phyloP scores from a whole-genome alignment of 2,888 invertebrate species.

The Empis stercorea region DNA sequence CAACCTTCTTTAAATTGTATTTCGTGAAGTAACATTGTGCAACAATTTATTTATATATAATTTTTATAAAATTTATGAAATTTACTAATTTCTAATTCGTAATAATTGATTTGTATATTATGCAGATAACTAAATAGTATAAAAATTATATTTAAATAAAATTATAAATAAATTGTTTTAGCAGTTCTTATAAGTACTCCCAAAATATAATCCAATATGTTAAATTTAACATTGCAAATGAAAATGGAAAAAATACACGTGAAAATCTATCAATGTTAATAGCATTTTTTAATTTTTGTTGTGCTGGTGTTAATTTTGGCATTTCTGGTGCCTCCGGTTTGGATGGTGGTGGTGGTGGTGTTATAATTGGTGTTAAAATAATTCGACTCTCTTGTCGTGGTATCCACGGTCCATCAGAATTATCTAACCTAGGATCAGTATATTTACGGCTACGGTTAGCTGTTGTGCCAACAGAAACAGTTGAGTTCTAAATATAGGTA shows the following conservation, averaged over 20 bases:
- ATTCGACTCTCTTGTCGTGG: conserved; percentile 34
- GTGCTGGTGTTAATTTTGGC: conserved; percentile 41
- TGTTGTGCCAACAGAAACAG: too few relatives aligned
- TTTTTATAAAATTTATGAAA: too few relatives aligned
- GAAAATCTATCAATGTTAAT: conserved; percentile 60
- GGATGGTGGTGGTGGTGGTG: conserved; percentile 30
- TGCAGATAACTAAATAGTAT: too few relatives aligned
- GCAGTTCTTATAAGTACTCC: conserved; percentile 45
- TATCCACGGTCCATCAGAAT: conserved; percentile 35
- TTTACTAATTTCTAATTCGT: too few relatives aligned
- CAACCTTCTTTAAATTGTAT: too few relatives aligned
- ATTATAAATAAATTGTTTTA: background rate
- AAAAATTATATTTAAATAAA: too few relatives aligned
- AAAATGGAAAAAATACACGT: conserved; percentile 54
- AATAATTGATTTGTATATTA: too few relatives aligned
- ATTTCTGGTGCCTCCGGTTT: conserved; percentile 28
- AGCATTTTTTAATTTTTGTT: conserved; percentile 48
- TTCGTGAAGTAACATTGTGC: too few relatives aligned
- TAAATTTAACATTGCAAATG: conserved; percentile 53
- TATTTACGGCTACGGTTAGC: conserved; percentile 13
- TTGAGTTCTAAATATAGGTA: background rate
- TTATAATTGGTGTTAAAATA: conserved; percentile 28
- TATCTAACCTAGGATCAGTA: conserved; percentile 26
- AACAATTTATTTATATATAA: too few relatives aligned
- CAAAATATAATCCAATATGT: conserved; percentile 64